Base-by-base conservation (phyloP, 2,888 invertebrate genomes). In the Gastracanthus pulcherrimus region DNA sequence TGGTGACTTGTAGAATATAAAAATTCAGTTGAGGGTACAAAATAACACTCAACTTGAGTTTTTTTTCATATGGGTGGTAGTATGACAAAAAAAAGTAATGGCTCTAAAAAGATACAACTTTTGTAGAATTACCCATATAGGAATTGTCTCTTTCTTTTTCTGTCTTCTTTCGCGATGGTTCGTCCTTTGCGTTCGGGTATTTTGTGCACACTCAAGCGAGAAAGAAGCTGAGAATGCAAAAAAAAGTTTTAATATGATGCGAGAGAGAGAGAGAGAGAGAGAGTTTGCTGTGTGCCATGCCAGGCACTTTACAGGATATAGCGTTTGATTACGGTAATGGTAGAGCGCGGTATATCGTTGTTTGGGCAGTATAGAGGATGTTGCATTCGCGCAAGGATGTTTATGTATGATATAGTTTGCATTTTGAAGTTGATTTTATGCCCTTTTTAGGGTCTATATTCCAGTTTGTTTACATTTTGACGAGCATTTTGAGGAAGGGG, bases 311-410 rank as follows among this genome's bases (percentile, higher is more conserved):
- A 2, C 19, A 19, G 29, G n/a, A 16, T 19, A 38, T 36, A 7
- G 19, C 41, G 41, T 72, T 72, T 62, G 38, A 41, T 72, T 72
- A 58, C 38, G 36, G 34, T 69, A 69, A 76, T 67, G 29, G 34
- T 6, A 51, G 51, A 51, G 23, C 51, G 2, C 51, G 2, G 51
- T 7, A 23, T n/a, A 7, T 51, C 51, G 51, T 9, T 64, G 31
- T 64, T 34, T 34, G 38, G 31, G 19, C 23, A 31, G n/a, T n/a
- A n/a, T n/a, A n/a, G 38, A 64, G 36, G 64, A 64, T 31, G 36
- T 19, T 23, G 31, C 60, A 60, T 29, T 31, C n/a, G 2, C 23
- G 11, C 11, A 23, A 51, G 51, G 9, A 51, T 51, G 23, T 51
- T 51, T 51, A 23, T 51, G 23, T 19, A 23, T 23, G 23, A 23